phyloP scores from a whole-genome alignment of 2,888 invertebrate species.

The Malthinus flaveolus region DNA sequence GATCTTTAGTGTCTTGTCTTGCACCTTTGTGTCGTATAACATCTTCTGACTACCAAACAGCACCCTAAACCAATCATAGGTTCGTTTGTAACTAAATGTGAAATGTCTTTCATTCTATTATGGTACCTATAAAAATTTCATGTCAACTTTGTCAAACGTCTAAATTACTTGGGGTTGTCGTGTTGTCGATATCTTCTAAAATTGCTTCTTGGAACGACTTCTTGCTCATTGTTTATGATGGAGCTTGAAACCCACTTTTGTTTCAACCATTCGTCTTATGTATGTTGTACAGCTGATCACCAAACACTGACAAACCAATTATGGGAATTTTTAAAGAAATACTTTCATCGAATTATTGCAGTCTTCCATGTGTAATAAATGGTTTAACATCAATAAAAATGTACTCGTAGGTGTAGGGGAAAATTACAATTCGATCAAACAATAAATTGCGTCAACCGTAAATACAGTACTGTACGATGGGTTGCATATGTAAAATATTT shows the following conservation, averaged over 20 bases:
- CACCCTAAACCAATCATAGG: conserved; percentile 39
- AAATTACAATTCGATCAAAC: too few species aligned
- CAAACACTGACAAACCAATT: conserved; percentile 40
- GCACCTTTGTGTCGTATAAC: conserved; percentile 40
- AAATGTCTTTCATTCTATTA: conserved; percentile 25
- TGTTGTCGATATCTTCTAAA: conserved; percentile 25
- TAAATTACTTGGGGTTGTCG: conserved; percentile 4
- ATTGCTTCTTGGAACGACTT: conserved; percentile 43
- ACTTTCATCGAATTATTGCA: conserved; percentile 42
- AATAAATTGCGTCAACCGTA: too few species aligned
- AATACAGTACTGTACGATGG: too few species aligned
- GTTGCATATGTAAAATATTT: too few species aligned
- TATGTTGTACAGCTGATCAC: conserved; percentile 39
- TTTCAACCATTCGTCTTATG: conserved; percentile 2
- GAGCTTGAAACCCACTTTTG: conserved; percentile 44
- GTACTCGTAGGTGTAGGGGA: too few species aligned
- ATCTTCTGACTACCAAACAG: conserved; percentile 44
- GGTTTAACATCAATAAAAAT: conserved; percentile 18
- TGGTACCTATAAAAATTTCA: conserved; percentile 35
- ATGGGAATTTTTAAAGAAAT: conserved; percentile 38
- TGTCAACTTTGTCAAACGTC: not conserved
- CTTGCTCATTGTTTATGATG: conserved; percentile 42
- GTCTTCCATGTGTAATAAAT: conserved; percentile 17
- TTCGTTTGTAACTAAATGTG: conserved; percentile 35
- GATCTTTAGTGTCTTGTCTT: conserved; percentile 35